A percentile compares a stretch with the other conserved stretches of the same genome.
phyloP scores from a whole-genome alignment of 2,797 vertebrate genomes.

The Coilia nasus region DNA sequence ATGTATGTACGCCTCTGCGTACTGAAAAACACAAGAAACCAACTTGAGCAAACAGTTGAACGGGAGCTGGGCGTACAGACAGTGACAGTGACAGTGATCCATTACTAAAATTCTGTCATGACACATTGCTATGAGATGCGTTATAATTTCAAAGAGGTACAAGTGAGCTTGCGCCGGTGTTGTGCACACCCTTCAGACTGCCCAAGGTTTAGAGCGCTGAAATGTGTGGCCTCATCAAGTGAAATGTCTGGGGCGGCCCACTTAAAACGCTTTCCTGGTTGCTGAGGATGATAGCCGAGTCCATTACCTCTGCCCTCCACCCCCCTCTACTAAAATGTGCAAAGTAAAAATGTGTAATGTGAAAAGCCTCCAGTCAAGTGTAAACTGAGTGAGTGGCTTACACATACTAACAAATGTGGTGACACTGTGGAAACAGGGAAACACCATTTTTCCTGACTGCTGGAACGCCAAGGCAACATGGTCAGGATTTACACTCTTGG shows the following conservation, averaged over 20 bases:
- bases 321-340: background rate
- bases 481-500: background rate
- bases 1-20: background rate
- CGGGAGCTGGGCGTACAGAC: too few species aligned
- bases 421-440: background rate
- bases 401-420: background rate
- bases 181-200: background rate
- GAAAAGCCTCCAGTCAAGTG: background rate
- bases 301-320: background rate
- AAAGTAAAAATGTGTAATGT: background rate
- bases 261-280: background rate
- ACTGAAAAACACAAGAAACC: background rate
- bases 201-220: background rate
- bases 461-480: background rate
- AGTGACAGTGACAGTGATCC: background rate
- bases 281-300: slow-evolving; percentile 9
- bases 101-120: background rate
- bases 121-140: background rate
- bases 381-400: background rate
- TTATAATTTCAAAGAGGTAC: background rate
- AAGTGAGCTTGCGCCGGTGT: background rate
- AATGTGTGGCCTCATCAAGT: background rate
- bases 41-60: background rate
- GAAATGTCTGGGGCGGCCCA: background rate
- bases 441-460: background rate